A percentile compares a stretch with the other conserved stretches of the same genome.
phyloP scores from a whole-genome alignment of 2,113 vertebrate genomes.

The Cyprinus carpio region DNA sequence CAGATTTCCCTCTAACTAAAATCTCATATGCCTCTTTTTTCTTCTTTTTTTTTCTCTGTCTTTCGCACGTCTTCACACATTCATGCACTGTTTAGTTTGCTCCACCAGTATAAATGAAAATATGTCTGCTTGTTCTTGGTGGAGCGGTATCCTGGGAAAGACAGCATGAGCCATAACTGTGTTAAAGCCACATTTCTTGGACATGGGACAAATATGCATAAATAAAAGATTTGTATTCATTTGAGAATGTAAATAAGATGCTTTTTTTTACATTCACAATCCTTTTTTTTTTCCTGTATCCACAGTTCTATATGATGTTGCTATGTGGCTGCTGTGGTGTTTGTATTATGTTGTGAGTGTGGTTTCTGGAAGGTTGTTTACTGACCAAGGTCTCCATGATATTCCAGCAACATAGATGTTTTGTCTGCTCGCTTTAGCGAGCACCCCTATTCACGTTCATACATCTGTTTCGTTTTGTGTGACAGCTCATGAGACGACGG shows the following conservation, averaged over 20 bases:
- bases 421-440: not conserved
- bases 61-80: not conserved
- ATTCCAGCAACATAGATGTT: not conserved
- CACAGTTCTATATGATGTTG: not conserved
- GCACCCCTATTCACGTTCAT: not conserved
- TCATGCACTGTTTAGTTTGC: not conserved
- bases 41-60: not conserved
- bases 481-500: not conserved
- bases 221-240: conserved; percentile 54
- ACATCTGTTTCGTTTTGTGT: not conserved
- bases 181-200: conserved; percentile 42
- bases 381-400: not conserved
- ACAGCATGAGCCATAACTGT: not conserved
- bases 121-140: conserved; percentile 29
- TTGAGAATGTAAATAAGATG: conserved; percentile 19
- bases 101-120: not conserved
- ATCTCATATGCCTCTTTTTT: too few relatives aligned
- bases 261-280: not conserved
- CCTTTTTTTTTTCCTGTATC: not conserved
- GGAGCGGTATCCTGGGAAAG: not conserved
- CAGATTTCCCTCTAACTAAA: too few relatives aligned
- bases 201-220: conserved; percentile 26
- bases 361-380: conserved; percentile 9
- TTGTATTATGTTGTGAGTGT: not conserved
- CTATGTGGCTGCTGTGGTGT: not conserved